A percentile compares a stretch with the other conserved stretches of the same genome.
Evolutionary conservation across 1,140 invertebrate species (phyloP).

Genomic region (Drosophila gunungcola): DNA sequence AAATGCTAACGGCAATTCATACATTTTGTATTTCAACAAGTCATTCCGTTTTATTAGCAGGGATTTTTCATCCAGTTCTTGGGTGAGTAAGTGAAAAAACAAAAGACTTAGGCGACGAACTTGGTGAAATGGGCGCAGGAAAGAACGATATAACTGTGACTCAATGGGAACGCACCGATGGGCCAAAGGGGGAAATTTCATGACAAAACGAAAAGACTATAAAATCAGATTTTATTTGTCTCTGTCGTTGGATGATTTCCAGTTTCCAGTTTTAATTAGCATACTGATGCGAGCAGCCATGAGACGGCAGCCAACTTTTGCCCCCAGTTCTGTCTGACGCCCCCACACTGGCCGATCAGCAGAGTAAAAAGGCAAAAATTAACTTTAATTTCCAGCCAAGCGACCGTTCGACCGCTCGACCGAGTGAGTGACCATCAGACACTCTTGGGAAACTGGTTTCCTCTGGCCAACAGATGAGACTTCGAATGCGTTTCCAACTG

Average conservation of each 20-base stretch:
- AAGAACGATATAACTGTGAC: conserved; percentile 42
- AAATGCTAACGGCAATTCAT: conserved; percentile 51
- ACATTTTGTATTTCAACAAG: conserved; percentile 34
- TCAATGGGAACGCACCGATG: conserved; percentile 37
- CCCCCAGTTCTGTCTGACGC: conserved; percentile 44
- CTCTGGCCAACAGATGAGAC: conserved; percentile 30
- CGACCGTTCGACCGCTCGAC: background rate
- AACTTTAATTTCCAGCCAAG: conserved; percentile 43
- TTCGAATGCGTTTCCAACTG: conserved; percentile 37
- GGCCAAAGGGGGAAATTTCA: conserved; percentile 41
- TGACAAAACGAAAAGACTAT: conserved; percentile 35
- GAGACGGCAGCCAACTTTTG: conserved; percentile 26
- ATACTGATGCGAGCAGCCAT: conserved; percentile 45
- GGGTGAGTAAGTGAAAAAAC: conserved; percentile 41
- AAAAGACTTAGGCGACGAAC: conserved; percentile 58
- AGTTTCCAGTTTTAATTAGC: conserved; percentile 63
- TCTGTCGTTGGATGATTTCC: conserved; percentile 42
- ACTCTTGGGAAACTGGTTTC: conserved; percentile 47
- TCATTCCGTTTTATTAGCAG: conserved; percentile 45
- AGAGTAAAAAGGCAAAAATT: conserved; percentile 34
- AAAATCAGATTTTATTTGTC: conserved; percentile 42
- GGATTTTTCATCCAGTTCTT: conserved; percentile 31
- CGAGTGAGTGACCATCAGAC: conserved; percentile 38
- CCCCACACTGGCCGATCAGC: conserved; percentile 28
- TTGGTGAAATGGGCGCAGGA: conserved; percentile 34